Evolutionary conservation across 2,888 invertebrate species (phyloP).

Genomic region (Drosophila kuntzei): DNA sequence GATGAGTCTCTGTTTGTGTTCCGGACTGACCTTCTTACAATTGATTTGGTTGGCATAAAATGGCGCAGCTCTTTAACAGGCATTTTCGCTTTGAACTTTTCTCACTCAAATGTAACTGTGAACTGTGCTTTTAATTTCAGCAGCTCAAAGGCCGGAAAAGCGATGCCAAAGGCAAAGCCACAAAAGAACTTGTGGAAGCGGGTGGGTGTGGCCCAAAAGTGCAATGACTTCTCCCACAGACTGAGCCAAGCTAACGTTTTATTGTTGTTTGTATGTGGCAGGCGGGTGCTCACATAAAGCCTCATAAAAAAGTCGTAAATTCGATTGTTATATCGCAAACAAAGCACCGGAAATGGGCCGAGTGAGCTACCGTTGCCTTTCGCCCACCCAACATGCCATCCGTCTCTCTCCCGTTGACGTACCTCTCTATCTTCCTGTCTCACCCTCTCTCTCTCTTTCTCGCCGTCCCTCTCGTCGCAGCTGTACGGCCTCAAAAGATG

Average conservation of each 20-base stretch:
- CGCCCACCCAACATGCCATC: slow-evolving; percentile 5
- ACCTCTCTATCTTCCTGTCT: background rate
- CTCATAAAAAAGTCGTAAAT: slow-evolving; percentile 78
- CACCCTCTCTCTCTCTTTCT: background rate
- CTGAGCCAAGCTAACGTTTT: slow-evolving; percentile 65
- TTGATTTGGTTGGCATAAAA: slow-evolving; percentile 67
- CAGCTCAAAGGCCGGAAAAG: slow-evolving; percentile 72
- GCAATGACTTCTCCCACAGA: slow-evolving; percentile 70
- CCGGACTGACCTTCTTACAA: slow-evolving; percentile 70
- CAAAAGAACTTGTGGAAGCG: slow-evolving; percentile 52
- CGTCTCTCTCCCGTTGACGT: background rate
- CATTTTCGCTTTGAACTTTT: slow-evolving; percentile 71
- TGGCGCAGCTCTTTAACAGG: slow-evolving; percentile 55
- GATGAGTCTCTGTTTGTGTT: slow-evolving; percentile 11
- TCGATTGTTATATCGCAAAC: slow-evolving; percentile 76
- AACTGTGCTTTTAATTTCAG: slow-evolving; percentile 61
- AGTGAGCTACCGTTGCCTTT: slow-evolving; percentile 34
- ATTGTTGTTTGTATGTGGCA: slow-evolving; percentile 60
- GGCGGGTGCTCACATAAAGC: slow-evolving; percentile 62
- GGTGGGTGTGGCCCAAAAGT: slow-evolving; percentile 58
- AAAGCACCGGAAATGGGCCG: slow-evolving; percentile 73
- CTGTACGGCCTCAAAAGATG: slow-evolving; percentile 66
- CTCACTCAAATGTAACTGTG: slow-evolving; percentile 63
- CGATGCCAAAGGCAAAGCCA: slow-evolving; percentile 66
- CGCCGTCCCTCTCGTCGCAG: slow-evolving; percentile 16